These are phyloP conservation scores for Percopsis omiscomaycus DNA, from an alignment of 2,797 vertebrate species.

Conservation along the genomic window DNA sequence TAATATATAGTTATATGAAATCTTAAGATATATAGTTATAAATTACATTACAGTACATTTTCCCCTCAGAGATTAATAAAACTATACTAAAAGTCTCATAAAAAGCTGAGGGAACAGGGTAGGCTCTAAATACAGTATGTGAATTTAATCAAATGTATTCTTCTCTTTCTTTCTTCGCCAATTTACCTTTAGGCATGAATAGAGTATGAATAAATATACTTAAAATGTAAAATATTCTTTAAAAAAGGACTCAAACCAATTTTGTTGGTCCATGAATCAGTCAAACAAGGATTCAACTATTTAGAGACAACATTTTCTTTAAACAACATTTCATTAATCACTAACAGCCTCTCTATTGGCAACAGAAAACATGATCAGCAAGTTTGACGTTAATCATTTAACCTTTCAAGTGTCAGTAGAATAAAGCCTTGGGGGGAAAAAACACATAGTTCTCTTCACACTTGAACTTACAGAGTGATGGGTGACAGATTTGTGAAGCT, in stretches of 20 bases:
- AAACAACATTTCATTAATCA: constrained; percentile 2
- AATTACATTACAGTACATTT: neutral
- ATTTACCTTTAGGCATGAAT: no score
- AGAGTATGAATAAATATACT: no score
- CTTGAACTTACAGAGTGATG: neutral
- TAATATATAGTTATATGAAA: neutral
- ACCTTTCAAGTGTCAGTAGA: neutral
- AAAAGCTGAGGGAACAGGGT: no score
- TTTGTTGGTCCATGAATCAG: no score
- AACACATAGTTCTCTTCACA: constrained; percentile 1
- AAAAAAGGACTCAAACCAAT: no score
- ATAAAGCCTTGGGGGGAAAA: constrained; percentile 2
- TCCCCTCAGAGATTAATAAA: neutral
- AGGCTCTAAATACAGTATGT: no score
- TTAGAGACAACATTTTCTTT: neutral
- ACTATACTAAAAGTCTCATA: no score
- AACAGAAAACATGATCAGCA: constrained; percentile 1
- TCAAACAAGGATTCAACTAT: constrained; percentile 24
- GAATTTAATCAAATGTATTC: no score
- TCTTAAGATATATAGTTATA: neutral
- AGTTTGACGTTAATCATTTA: constrained; percentile 5
- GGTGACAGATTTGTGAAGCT: neutral
- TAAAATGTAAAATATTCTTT: no score
- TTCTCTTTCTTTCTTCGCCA: no score
- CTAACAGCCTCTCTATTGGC: neutral